Evolutionary conservation across 2,113 vertebrate genomes (phyloP), one percentile per base, ranked within the genome.

Genomic region (Mungos mungo): DNA sequence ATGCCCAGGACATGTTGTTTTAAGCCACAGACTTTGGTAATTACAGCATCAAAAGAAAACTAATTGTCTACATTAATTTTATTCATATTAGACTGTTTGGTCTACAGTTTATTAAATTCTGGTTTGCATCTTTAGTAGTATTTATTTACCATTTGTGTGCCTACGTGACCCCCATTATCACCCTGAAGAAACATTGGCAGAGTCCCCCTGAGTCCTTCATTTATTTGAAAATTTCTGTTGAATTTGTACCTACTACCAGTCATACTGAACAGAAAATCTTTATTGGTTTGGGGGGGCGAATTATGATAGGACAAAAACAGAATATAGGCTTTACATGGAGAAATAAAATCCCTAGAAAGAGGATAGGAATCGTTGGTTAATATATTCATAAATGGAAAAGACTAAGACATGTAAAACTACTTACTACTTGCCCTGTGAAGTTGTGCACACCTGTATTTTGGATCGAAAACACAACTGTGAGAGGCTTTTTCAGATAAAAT

Each of bases 321-420:
- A 38, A 76, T 27, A 7, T 14, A 57, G 3, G 21, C 8, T 50
- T 95, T 93, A 88, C 19, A 21, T 60, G 8, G 25, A 38, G 31
- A 84, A 85, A 71, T 90, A 66, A 52, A 65, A 85, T 35, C 12
- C 93, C 45, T 50, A 47, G 31, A 25, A 93, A 63, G 31, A 92
- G 2, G 16, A 18, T 16, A 77, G 25, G 71, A 57, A 87, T 65
- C n/a, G 0, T n/a, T 66, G 19, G 25, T 72, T 79, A 93, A 21
- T 2, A 10, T 60, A 4, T 41, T 14, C 12, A 11, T 54, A 54
- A 38, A 6, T 74, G 65, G 50, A 66, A 95, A 66, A 65, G 19
- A 76, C 5, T 60, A 29, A 89, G 45, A 21, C 18, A 16, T 23
- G 2, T 68, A 33, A 47, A 66, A 52, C 9, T 80, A 2, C 54